Evolutionary conservation across 2,113 vertebrate genomes (phyloP), one percentile per base, ranked within the genome.

Genomic region (Corythornis madagascariensis): DNA sequence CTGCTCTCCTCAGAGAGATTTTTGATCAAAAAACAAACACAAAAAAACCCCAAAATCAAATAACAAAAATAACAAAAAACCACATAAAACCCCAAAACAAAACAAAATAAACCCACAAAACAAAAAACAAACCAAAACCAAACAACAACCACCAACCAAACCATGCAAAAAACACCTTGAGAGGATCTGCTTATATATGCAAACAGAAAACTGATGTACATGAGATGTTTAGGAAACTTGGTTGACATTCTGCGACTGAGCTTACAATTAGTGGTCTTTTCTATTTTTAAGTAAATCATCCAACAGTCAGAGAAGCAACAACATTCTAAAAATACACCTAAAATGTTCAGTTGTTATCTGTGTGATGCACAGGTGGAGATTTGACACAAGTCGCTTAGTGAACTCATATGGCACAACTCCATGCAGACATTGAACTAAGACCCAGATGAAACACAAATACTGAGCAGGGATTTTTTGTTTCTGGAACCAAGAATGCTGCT

Each of bases 301-400:
- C 16, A 47, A 33, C 40, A 4, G n/a, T 74, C 29, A 77, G 50
- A 57, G 29, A 9, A 80, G 7, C 28, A 78, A 33, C 17, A 74
- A 25, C 13, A 59, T 21, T 70, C 38, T 59, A 45, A 4, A 65
- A 81, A 60, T 25, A 7, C 9, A 79, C 22, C 9, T 56, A 31
- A 73, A 85, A 45, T 20, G 25, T 47, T 92, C 48, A 11, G 1
- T 20, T 75, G 11, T 75, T 13, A 6, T 56, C 63, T 67, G 10
- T 11, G 8, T 38, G 31, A 48, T 16, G 3, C 12, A 29, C 45
- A 6, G 53, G 71, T 45, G 5, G 24, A 74, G 16, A 86, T 13
- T 5, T 80, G n/a, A 66, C 13, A 22, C 5, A 65, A 31, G 11
- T 35, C 0, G 0, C 5, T 26, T 3, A 16, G 13, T 35, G n/a